Evolutionary conservation across 2,113 vertebrate species (phyloP).

Genomic region (Cacatua alba): DNA sequence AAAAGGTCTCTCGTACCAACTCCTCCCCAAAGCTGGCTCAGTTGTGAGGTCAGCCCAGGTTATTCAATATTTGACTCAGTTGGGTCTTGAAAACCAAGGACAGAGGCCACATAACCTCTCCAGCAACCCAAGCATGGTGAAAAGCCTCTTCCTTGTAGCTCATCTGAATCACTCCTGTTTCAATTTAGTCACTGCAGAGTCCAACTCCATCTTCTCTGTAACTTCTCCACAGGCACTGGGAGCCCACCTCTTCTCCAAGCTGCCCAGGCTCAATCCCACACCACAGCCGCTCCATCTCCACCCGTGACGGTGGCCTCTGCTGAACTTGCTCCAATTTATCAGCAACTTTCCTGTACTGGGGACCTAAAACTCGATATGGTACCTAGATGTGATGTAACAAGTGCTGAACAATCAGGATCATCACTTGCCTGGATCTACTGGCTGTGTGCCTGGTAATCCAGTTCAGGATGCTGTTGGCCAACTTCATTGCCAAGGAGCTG

Average conservation of each 20-base stretch:
- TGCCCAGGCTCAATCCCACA: not conserved
- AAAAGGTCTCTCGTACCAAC: not conserved
- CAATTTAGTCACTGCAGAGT: not conserved
- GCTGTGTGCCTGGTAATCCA: not conserved
- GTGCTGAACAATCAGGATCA: not conserved
- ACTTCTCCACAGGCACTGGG: not conserved
- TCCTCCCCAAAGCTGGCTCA: not conserved
- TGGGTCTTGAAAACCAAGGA: not conserved
- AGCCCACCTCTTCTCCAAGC: not conserved
- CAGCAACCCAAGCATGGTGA: not conserved
- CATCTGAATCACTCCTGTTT: not conserved
- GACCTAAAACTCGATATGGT: not conserved
- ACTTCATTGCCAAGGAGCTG: rapidly evolving
- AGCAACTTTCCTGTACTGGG: not conserved
- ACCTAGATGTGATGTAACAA: not conserved
- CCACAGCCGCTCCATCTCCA: not conserved
- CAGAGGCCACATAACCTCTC: not conserved
- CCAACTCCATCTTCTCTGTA: not conserved
- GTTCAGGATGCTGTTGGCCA: not conserved
- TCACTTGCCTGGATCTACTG: not conserved
- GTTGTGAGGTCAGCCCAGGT: not conserved
- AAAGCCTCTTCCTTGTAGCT: not conserved
- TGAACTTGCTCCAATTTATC: not conserved
- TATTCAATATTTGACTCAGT: not conserved
- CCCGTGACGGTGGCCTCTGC: not conserved